Evolutionary conservation across 2,113 vertebrate species (phyloP), one percentile per base, ranked within the genome.

Genomic region (Spea bombifrons): DNA sequence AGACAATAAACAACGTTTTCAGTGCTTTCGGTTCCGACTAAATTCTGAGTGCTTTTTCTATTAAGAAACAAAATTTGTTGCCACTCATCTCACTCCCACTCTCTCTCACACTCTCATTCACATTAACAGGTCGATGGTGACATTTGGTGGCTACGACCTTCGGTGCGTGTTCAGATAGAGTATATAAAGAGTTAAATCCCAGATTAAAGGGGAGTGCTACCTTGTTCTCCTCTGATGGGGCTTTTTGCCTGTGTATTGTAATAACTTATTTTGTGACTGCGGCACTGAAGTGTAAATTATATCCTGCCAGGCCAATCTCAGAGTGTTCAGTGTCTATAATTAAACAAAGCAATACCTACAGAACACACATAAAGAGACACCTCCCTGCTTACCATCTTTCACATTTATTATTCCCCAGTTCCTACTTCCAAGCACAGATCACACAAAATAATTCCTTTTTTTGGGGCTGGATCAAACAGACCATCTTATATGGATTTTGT

Each of bases 251-350:
- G n/a, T 71, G 48, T 17, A 17, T 12, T 70, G 48, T 70, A 67
- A 55, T n/a, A n/a, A 63, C 65, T 80, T 73, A 66, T 68, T 68
- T 68, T 50, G 64, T 48, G 47, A 5, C 61, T 59, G 43, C 59
- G 61, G 47, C 16, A 79, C 70, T 73, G 71, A 80, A 68, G 78
- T 74, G 16, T 59, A 80, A 80, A 80, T 80, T 74, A 80, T 43
- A 67, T 13, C 46, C n/a, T 74, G 71, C 48, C 78, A 74, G 43
- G 50, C 43, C 49, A 43, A n/a, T 50, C 30, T 7, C 12, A 12
- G 10, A 71, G 53, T 49, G n/a, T 71, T 43, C 69, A 1, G 49
- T 55, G 73, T 80, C 71, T 80, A 68, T 74, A 80, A 74, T 80
- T 80, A 80, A 57, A 43, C 64, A n/a, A 49, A 80, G 71, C 71